Evolutionary conservation across 2,888 invertebrate genomes (phyloP).

Genomic region (Heliothis peltigera): DNA sequence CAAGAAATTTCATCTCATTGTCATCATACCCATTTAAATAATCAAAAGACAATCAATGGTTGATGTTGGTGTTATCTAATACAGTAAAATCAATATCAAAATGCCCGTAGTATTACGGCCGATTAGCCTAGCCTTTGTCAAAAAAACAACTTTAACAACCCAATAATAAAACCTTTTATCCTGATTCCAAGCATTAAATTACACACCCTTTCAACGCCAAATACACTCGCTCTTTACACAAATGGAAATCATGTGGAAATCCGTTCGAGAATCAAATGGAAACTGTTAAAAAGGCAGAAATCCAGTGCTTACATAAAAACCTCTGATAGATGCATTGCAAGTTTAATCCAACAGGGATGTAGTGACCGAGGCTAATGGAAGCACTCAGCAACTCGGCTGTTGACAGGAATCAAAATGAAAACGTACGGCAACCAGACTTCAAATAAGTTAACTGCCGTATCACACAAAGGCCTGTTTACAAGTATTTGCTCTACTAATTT

Average conservation of each 20-base stretch:
- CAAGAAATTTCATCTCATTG: too few species aligned
- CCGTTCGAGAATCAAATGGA: slow-evolving; percentile 20
- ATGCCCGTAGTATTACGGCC: not conserved
- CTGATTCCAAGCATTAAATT: slow-evolving; percentile 12
- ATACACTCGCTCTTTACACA: slow-evolving; percentile 19
- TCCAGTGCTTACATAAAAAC: slow-evolving; percentile 38
- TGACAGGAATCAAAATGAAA: slow-evolving; percentile 58
- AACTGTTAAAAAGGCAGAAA: slow-evolving; percentile 39
- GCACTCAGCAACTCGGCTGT: slow-evolving; percentile 53
- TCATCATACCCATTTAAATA: too few species aligned
- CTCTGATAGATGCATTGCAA: slow-evolving; percentile 43
- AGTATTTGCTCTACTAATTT: slow-evolving; percentile 22
- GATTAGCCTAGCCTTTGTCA: not conserved
- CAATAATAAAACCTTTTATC: slow-evolving; percentile 4
- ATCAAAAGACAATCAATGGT: too few species aligned
- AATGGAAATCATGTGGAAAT: slow-evolving; percentile 30
- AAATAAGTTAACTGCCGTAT: slow-evolving; percentile 45
- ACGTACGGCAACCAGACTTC: slow-evolving; percentile 36
- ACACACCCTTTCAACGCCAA: slow-evolving; percentile 22
- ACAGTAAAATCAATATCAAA: not conserved
- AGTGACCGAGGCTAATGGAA: slow-evolving; percentile 56
- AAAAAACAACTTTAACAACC: not conserved
- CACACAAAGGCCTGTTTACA: slow-evolving; percentile 34
- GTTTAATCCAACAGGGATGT: slow-evolving; percentile 44
- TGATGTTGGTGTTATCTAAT: not conserved